Evolutionary conservation across 2,113 vertebrate genomes (phyloP), one percentile per base, ranked within the genome.

Genomic region (Aspiorhynchus laticeps): DNA sequence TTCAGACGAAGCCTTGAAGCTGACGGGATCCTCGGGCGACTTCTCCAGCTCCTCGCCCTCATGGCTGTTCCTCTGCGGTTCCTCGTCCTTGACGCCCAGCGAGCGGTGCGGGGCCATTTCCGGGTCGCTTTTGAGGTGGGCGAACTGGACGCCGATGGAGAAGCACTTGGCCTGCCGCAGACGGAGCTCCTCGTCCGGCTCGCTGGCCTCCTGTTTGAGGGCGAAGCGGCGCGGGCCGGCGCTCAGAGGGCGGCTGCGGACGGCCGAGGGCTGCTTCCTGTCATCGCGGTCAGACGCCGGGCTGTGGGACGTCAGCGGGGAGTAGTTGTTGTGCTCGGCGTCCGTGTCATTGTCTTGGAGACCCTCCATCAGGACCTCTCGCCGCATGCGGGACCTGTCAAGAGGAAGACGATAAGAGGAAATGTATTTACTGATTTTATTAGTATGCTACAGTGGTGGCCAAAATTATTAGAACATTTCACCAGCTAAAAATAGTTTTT

Each of bases 331-430:
- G 83, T 95, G 95, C 90, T 99, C 98, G 0, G 94, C 92, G 59
- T 99, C 98, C 0, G 95, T 96, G 92, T 99, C 97, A 0, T 97
- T 97, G 88, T 98, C 98, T 87, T 97, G 98, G 0, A 96, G 80
- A 4, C 98, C 98, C 86, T 97, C 97, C 95, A 98, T 95, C 88
- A 99, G 94, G 90, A 98, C 97, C 93, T 99, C 98, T 26, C 98
- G 95, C 67, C 98, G 96, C 97, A 99, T 99, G 87, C 98, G 95
- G 36, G 98, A 99, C 95, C 98, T 99, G 95, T n/a, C 36, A 10
- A 78, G 31, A 90, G 26, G 75, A 53, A 81, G 53, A 56, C 53
- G 2, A 24, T 51, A 17, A 17, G 48, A 51, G 48, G 14, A 51
- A 51, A 51, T 51, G 5, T 9, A 80, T 74, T 74, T n/a, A 33